Evolutionary conservation across 2,888 invertebrate genomes (phyloP).

Genomic region (Tenthredo mesomela): DNA sequence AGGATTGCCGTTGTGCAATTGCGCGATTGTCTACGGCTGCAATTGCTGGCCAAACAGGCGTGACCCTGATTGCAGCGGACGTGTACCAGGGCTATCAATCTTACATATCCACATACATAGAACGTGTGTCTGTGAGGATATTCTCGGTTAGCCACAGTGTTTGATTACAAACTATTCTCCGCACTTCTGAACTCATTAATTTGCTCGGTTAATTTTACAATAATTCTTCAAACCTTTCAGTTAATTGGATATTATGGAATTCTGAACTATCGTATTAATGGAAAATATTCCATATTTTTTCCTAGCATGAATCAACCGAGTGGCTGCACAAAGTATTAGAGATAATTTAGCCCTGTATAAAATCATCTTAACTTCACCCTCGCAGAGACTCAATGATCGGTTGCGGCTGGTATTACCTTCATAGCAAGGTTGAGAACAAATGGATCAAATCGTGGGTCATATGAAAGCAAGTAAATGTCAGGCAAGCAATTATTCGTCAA

Average conservation of each 20-base stretch:
- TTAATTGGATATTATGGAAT: neutral
- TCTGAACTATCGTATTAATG: neutral
- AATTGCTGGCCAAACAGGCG: slow-evolving; percentile 34
- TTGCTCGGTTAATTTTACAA: neutral
- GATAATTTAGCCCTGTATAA: neutral
- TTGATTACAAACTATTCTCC: neutral
- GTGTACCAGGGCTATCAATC: slow-evolving; percentile 25
- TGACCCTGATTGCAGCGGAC: slow-evolving; percentile 48
- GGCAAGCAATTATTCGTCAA: neutral
- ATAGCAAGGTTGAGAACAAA: neutral
- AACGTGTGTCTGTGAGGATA: neutral
- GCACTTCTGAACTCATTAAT: neutral
- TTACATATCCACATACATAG: neutral
- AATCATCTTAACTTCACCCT: neutral
- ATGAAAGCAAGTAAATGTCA: slow-evolving; percentile 35
- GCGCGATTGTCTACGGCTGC: slow-evolving; percentile 24
- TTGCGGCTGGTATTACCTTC: neutral
- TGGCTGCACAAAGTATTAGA: neutral
- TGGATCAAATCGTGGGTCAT: slow-evolving; percentile 19
- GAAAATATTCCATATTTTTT: neutral
- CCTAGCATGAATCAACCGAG: neutral
- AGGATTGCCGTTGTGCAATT: slow-evolving; percentile 27
- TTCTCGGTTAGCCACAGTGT: neutral
- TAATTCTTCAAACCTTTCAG: neutral
- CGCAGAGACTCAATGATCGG: neutral